Percentiles rank a stretch among this genome's conserved stretches.
Evolutionary conservation across 2,888 invertebrate species (phyloP).

Genomic region (Leucozona laternaria): DNA sequence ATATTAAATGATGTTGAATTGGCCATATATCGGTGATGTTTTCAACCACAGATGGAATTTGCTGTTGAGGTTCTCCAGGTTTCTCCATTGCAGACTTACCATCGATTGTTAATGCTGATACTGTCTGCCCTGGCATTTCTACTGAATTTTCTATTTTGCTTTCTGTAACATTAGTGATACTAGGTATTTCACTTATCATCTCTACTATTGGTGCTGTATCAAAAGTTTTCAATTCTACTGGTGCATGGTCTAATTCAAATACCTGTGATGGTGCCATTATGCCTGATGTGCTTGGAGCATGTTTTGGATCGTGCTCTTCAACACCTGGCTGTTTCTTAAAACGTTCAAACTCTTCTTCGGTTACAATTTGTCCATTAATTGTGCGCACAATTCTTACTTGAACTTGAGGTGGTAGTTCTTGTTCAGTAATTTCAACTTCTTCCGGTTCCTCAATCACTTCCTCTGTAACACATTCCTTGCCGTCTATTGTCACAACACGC

Average conservation of each 20-base stretch:
- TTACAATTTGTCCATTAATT: conserved; percentile 84
- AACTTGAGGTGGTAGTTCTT: conserved; percentile 80
- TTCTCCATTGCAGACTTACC: conserved; percentile 46
- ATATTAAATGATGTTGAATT: conserved; percentile 80
- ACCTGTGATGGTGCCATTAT: conserved; percentile 81
- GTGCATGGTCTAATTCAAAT: conserved; percentile 83
- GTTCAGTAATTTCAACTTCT: conserved; percentile 82
- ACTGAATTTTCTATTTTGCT: conserved; percentile 60
- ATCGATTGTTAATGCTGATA: conserved; percentile 60
- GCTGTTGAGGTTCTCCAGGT: conserved; percentile 36
- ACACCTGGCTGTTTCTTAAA: conserved; percentile 81
- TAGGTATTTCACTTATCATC: conserved; percentile 77
- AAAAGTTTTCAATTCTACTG: conserved; percentile 83
- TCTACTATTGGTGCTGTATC: conserved; percentile 82
- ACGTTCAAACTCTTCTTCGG: conserved; percentile 81
- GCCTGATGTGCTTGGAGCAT: conserved; percentile 69
- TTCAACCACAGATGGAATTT: conserved; percentile 77
- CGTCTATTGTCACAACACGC: conserved; percentile 91
- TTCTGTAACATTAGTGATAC: conserved; percentile 79
- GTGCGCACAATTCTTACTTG: conserved; percentile 86
- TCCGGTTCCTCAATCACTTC: conserved; percentile 94
- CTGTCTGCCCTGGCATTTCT: conserved; percentile 31
- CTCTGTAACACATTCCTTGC: conserved; percentile 92
- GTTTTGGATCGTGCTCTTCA: conserved; percentile 75
- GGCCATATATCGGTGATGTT: conserved; percentile 83